A percentile compares a stretch with the other conserved stretches of the same genome.
These are phyloP conservation scores for Mus minutoides DNA, from an alignment of 2,797 vertebrate genomes.

Conservation along the genomic window DNA sequence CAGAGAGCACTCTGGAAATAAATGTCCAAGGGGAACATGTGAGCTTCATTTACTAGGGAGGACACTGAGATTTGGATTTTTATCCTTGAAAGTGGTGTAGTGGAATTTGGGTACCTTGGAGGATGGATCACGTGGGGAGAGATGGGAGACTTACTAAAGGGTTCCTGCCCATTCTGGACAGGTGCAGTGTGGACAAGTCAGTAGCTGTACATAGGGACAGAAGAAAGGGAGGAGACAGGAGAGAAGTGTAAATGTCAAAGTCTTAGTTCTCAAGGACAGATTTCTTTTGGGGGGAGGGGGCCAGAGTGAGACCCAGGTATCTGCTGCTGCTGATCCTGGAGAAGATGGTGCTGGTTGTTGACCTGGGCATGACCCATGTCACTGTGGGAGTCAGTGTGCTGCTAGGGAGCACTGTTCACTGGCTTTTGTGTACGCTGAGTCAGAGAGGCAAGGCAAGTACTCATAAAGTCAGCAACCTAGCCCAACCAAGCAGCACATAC, in stretches of 20 bases:
- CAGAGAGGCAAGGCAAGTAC: neutral
- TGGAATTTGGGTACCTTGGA: neutral
- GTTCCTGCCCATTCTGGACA: neutral
- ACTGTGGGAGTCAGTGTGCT: no score
- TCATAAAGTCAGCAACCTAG: neutral
- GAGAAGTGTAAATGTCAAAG: neutral
- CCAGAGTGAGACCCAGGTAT: neutral
- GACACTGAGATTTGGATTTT: neutral
- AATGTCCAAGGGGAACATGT: neutral
- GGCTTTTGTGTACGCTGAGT: neutral
- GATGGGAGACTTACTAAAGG: neutral
- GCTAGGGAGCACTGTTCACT: neutral
- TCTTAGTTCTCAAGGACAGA: neutral
- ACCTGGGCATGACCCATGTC: accelerated
- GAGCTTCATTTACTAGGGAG: neutral
- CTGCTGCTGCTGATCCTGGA: neutral
- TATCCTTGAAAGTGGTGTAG: neutral
- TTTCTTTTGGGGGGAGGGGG: neutral
- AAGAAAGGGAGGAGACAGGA: neutral
- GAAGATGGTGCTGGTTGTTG: neutral
- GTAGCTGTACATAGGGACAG: neutral
- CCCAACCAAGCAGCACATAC: neutral
- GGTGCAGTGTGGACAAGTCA: neutral
- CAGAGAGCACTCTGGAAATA: neutral
- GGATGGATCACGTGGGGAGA: neutral